These are phyloP conservation scores for Drosophila nr. perissopoda DNA, from an alignment of 2,888 invertebrate species.

Conservation along the genomic window DNA sequence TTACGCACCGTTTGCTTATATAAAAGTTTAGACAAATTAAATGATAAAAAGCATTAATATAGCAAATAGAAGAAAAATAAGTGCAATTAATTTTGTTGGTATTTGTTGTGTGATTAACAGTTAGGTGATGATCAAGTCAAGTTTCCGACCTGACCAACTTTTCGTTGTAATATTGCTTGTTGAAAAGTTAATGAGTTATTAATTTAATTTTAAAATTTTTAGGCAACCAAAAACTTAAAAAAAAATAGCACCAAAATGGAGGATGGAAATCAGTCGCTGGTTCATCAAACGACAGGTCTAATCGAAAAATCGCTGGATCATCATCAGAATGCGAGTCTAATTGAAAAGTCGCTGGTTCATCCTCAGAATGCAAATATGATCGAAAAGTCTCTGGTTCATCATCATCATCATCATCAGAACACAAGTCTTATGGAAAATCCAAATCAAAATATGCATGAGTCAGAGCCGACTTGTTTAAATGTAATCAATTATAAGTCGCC, in stretches of 20 bases:
- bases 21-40: neutral
- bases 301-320: constrained; percentile 2
- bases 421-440: constrained; percentile 26
- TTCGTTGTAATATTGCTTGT: neutral
- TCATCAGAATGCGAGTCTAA: neutral
- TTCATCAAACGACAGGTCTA: constrained; percentile 21
- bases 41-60: neutral
- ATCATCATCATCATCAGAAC: constrained; percentile 5
- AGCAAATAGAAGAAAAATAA: no score
- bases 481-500: constrained; percentile 35
- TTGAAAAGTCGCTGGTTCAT: constrained; percentile 5
- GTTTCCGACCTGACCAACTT: neutral
- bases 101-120: neutral
- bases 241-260: constrained; percentile 33
- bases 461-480: constrained; percentile 26
- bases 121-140: neutral
- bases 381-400: constrained; percentile 1
- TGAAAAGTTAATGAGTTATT: neutral
- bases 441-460: constrained; percentile 15
- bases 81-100: neutral
- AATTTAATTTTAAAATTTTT: constrained; percentile 8
- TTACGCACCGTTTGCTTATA: neutral
- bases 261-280: constrained; percentile 32
- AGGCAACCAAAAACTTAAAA: constrained; percentile 20
- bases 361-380: neutral